A percentile compares a stretch with the other conserved stretches of the same genome.
Conservation (phyloP, 1,140 invertebrate genomes). For the Drosophila equinoxialis region DNA sequence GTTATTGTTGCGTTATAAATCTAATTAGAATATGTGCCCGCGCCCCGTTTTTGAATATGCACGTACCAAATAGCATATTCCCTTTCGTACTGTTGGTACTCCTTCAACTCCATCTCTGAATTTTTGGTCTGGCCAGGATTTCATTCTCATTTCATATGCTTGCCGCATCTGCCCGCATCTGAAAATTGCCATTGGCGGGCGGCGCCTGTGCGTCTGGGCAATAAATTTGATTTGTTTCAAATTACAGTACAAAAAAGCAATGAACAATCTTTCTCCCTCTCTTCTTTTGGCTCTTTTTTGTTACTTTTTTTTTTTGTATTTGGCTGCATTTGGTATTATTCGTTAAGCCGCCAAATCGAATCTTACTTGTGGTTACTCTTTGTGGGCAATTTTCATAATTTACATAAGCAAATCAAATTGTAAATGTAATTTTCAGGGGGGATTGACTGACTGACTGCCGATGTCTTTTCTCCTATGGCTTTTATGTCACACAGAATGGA, state of each 20-base stretch:
- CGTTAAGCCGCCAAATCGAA: slow-evolving; percentile 73
- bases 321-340: slow-evolving; percentile 42
- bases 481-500: slow-evolving; percentile 51
- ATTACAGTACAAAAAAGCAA: slow-evolving; percentile 64
- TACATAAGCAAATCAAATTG: slow-evolving; percentile 81
- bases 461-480: background rate
- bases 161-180: slow-evolving; percentile 75
- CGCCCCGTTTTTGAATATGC: slow-evolving; percentile 53
- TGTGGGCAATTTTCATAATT: slow-evolving; percentile 77
- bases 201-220: slow-evolving; percentile 75
- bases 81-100: background rate
- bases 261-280: slow-evolving; percentile 50
- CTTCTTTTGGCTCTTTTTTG: slow-evolving; percentile 10
- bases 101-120: background rate
- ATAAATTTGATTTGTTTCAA: slow-evolving; percentile 81
- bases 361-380: slow-evolving; percentile 73
- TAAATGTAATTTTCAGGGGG: slow-evolving; percentile 63
- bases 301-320: slow-evolving; percentile 29
- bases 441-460: background rate
- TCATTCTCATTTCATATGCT: slow-evolving; percentile 73
- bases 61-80: slow-evolving; percentile 46
- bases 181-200: slow-evolving; percentile 70
- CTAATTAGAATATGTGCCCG: slow-evolving; percentile 74
- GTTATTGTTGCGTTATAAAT: slow-evolving; percentile 75
- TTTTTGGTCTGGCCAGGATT: background rate